These are phyloP conservation scores for Galeopterus variegatus DNA, from an alignment of 2,113 vertebrate genomes.

Conservation along the genomic window DNA sequence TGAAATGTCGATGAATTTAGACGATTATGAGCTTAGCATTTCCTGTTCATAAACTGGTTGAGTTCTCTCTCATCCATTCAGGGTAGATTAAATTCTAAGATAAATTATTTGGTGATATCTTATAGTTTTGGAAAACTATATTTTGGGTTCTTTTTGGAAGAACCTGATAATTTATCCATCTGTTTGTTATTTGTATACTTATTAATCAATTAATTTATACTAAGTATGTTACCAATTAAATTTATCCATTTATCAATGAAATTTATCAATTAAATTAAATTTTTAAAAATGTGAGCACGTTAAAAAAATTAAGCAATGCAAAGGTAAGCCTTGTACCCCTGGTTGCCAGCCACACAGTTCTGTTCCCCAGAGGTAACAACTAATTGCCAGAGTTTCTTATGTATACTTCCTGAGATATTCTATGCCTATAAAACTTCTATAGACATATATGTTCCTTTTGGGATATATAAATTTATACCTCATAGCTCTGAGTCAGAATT, in stretches of 20 bases:
- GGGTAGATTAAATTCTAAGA: conserved; percentile 35
- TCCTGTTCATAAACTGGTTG: background rate
- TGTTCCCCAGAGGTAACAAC: background rate
- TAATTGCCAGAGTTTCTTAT: background rate
- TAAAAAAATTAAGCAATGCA: background rate
- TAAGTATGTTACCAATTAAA: background rate
- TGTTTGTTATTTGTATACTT: conserved; percentile 61
- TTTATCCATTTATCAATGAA: background rate
- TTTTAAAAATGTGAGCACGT: background rate
- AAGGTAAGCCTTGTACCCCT: background rate
- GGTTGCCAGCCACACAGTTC: background rate
- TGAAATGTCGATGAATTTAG: background rate
- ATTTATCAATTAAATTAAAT: background rate
- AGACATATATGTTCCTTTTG: background rate
- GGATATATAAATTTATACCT: background rate
- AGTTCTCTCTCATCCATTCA: background rate
- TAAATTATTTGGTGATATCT: conserved; percentile 5
- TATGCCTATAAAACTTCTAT: background rate
- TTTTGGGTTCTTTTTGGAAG: conserved; percentile 43
- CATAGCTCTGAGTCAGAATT: background rate
- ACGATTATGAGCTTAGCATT: background rate
- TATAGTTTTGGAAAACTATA: conserved; percentile 8
- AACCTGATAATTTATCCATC: background rate
- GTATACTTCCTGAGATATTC: background rate
- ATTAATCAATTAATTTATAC: background rate